Evolutionary conservation across 1,140 invertebrate genomes (phyloP), one percentile per base, ranked within the genome.

Genomic region (Tetraneura akinire): DNA sequence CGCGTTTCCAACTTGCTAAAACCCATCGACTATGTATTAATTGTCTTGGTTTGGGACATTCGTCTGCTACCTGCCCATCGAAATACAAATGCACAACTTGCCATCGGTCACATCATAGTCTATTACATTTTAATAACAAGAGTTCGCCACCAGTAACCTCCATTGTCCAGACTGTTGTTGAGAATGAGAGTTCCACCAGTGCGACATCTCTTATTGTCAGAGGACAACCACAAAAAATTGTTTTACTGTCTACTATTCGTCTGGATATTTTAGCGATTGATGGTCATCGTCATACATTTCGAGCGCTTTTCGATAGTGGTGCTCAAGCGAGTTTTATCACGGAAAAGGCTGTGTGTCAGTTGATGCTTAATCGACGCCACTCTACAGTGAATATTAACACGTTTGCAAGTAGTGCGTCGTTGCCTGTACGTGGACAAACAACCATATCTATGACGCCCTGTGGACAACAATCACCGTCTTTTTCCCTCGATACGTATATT

Each of bases 261-360:
- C 23, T 57, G 1, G 23, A 57, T 57, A 13, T 26, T 3, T 3
- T 57, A 0, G 55, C 23, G 14, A 3, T 14, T 57, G 55, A 57
- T 14, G 55, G 55, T 11, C 11, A 9, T 23, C 55, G 23, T 57
- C 55, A 57, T 13, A 26, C 23, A 13, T 5, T 57, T 26, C 1
- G 55, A 57, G 21, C 55, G 9, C 13, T 57, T 14, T 29, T 57
- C 0, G 55, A 57, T 23, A 57, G 55, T 57, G 55, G 55, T 26
- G 9, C 55, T 57, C 23, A 57, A 57, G 55, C 55, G 55, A 57
- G 55, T 29, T 57, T 57, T 26, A 57, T 57, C 3, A 57, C 55
- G 4, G 55, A 57, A 5, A 21, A 57, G 14, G 23, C 23, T 26
- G 23, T 14, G 3, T 26, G 21, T 29, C 3, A 13, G 10, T 57